Evolutionary conservation across 2,888 invertebrate species (phyloP), one percentile per base, ranked within the genome.

Genomic region (Dynastes grantii): DNA sequence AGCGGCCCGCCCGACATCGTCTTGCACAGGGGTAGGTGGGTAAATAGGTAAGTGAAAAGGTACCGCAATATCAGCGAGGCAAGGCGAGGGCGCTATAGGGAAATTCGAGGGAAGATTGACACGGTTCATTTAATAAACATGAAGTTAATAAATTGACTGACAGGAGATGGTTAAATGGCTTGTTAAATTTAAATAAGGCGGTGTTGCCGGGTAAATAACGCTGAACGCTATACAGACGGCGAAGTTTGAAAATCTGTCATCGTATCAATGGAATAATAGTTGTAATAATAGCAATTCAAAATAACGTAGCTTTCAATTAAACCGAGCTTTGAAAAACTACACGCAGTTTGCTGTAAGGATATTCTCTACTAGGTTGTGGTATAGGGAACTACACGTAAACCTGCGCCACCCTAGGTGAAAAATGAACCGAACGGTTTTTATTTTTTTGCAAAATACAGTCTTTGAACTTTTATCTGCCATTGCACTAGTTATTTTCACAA

Each of bases 101-200:
- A 51, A 68, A n/a, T 68, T 68, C 27, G 51, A 51, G 6, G 68
- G 29, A 63, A 63, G 68, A 68, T 51, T 68, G 68, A 51, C 68
- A 51, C 68, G 68, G 51, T 68, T 51, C 68, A 68, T 68, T 68
- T 68, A 68, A 68, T 68, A 68, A 51, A 68, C 68, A 68, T 68
- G 51, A 68, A 51, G 68, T 27, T 68, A 68, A 68, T 68, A 51
- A 51, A 68, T 68, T 68, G 68, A 51, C 68, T 51, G 68, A 68
- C 51, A 29, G 68, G 13, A 11, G 53, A 16, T 51, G 49, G 51
- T 68, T 49, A 68, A 68, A 68, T 68, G 49, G 40, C 68, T 51
- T 29, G 68, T 22, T 68, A 68, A 68, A 68, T 68, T 68, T 68
- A 51, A 68, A 68, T 51, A 45, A 51, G 29, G 51, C 2, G 16